A percentile compares a stretch with the other conserved stretches of the same genome.
phyloP scores from a whole-genome alignment of 2,113 vertebrate species.

The Salminus brasiliensis region DNA sequence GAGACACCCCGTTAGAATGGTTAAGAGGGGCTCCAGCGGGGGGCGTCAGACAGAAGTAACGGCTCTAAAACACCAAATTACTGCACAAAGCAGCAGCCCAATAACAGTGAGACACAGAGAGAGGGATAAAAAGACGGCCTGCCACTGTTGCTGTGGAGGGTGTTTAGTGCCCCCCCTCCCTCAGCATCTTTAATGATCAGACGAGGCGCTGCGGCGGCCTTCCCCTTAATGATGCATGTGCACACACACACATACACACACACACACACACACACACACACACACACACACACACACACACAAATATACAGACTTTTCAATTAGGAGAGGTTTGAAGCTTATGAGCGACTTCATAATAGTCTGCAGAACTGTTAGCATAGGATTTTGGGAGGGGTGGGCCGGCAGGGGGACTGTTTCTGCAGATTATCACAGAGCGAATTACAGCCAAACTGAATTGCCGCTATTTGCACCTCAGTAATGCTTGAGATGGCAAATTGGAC shows the following conservation, averaged over 20 bases:
- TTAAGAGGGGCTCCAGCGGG: background rate
- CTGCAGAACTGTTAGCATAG: conserved; percentile 33
- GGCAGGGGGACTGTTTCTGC: conserved; percentile 7
- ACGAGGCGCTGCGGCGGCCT: conserved; percentile 46
- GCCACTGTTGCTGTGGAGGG: conserved; percentile 21
- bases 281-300: too few relatives aligned
- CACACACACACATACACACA: conserved; percentile 10
- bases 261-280: too few relatives aligned
- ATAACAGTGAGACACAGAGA: conserved; percentile 12
- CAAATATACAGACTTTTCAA: too few relatives aligned
- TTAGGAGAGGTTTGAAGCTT: conserved; percentile 36
- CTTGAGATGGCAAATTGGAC: conserved; percentile 8
- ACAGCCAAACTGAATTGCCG: conserved; percentile 18
- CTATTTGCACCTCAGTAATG: conserved; percentile 32
- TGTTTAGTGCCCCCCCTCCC: conserved; percentile 28
- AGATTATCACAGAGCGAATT: conserved; percentile 25
- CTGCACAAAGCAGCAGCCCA: conserved; percentile 36
- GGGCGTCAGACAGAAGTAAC: background rate
- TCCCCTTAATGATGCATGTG: conserved; percentile 41
- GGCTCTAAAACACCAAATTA: conserved; percentile 7
- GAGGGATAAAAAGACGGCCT: conserved; percentile 1
- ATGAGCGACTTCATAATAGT: conserved; percentile 43
- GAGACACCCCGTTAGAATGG: background rate
- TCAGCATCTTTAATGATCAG: conserved; percentile 48
- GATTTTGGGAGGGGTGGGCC: background rate